Percentiles rank a stretch among this genome's conserved stretches.
Conservation (phyloP, 2,797 vertebrate genomes). For the Graptemys geographica region DNA sequence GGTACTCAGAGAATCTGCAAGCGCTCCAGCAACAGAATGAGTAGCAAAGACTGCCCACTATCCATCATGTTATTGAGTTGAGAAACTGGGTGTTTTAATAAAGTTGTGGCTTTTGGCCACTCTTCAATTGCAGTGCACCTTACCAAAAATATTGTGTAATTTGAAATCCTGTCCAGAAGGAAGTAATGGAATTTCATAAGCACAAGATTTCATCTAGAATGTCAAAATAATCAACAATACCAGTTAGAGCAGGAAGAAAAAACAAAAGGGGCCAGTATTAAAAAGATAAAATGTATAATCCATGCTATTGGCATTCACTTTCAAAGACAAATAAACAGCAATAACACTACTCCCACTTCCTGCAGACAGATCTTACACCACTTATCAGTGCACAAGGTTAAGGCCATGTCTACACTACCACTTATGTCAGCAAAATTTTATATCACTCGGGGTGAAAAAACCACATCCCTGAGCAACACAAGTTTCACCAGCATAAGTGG, state of each 20-base stretch:
- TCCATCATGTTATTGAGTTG: background rate
- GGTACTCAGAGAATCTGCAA: background rate
- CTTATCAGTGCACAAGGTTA: background rate
- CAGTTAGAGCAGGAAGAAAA: background rate
- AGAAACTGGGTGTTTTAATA: background rate
- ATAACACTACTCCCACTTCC: background rate
- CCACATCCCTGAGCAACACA: no score
- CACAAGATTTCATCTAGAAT: background rate
- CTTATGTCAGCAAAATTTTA: no score
- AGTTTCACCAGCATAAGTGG: no score
- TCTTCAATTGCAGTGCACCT: background rate
- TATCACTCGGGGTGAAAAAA: no score
- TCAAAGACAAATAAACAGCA: background rate
- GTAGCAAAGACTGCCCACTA: background rate
- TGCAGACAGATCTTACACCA: background rate
- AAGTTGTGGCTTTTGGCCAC: background rate
- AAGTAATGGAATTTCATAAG: conserved; percentile 3
- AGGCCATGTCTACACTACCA: no score
- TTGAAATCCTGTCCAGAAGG: background rate
- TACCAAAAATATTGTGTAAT: background rate
- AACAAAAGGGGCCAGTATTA: background rate
- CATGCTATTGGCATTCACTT: background rate
- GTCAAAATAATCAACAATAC: background rate
- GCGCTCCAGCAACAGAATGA: background rate
- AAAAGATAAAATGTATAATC: background rate